These are phyloP conservation scores for Catharus ustulatus DNA, from an alignment of 2,797 vertebrate species.

Conservation along the genomic window DNA sequence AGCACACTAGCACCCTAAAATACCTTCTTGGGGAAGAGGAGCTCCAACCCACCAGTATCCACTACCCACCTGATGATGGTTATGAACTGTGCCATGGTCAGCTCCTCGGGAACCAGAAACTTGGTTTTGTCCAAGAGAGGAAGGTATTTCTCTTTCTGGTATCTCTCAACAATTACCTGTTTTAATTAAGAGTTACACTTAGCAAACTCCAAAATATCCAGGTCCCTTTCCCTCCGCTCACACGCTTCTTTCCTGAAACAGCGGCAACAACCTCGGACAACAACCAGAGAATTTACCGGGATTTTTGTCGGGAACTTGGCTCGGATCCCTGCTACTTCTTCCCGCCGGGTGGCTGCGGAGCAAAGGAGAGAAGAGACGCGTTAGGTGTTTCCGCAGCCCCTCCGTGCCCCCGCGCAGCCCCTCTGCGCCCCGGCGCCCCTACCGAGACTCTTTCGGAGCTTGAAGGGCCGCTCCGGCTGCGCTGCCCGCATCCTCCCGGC, in stretches of 20 bases:
- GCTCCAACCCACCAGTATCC: accelerated
- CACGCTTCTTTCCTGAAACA: accelerated
- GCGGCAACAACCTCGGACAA: not conserved
- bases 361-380: not conserved
- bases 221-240: not conserved
- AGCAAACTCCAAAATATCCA: not conserved
- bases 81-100: conserved; percentile 90
- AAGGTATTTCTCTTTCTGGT: conserved; percentile 83
- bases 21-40: accelerated
- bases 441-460: conserved; percentile 88
- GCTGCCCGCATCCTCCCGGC: conserved; percentile 75
- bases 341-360: conserved; percentile 81
- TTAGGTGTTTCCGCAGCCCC: not conserved
- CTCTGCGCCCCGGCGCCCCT: not conserved
- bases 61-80: conserved; percentile 85
- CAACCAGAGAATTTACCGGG: conserved; percentile 76
- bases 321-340: conserved; percentile 86
- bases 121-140: conserved; percentile 90
- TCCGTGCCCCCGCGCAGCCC: not conserved
- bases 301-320: conserved; percentile 90
- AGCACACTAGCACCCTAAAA: not conserved
- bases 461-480: conserved; percentile 80
- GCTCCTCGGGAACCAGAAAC: conserved; percentile 89
- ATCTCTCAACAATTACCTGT: conserved; percentile 90
- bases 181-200: not conserved